Evolutionary conservation across 2,113 vertebrate species (phyloP), one percentile per base, ranked within the genome.

Genomic region (Carollia perspicillata): DNA sequence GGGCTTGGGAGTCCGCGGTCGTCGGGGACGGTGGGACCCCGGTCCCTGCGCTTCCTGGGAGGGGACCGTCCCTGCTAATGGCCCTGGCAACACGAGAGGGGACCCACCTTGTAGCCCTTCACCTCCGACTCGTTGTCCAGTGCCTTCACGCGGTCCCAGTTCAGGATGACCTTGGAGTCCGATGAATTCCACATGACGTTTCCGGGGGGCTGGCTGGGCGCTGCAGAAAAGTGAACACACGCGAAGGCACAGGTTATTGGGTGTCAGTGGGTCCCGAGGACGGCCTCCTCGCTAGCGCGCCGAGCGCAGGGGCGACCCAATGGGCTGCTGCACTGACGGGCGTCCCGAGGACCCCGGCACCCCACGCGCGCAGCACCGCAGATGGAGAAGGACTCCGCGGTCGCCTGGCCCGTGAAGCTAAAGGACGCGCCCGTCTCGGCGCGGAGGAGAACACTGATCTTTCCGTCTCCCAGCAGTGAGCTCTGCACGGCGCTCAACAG

Each of bases 141-240:
- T 2, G 99, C 99, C 97, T 99, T 99, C 97, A 99, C 99, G 96
- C 99, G 99, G 98, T 99, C 99, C 99, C 99, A 99, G 98, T 99
- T 99, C 95, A 99, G 96, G 94, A 99, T 99, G 90, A 99, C 99
- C 98, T 99, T 99, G 97, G 99, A 99, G 98, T 99, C 99, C 0
- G 99, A 99, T 0, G 99, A 99, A 95, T 99, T 99, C 99, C 99
- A 99, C 97, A 99, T 99, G 88, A 99, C 99, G 98, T 99, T 99
- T 97, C 98, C 98, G 0, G 99, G 99, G 6, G 99, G 99, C 94
- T 99, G 99, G 92, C 99, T 99, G 0, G 99, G 99, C 10, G 99
- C 99, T 99, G 22, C 75, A 69, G 26, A 30, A 49, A 97, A 96
- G 97, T 79, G 96, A 93, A 96, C 97, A 97, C 0, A 96, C 0